Conservation (phyloP, 1,140 invertebrate genomes). For the Meloidogyne chitwoodi region DNA sequence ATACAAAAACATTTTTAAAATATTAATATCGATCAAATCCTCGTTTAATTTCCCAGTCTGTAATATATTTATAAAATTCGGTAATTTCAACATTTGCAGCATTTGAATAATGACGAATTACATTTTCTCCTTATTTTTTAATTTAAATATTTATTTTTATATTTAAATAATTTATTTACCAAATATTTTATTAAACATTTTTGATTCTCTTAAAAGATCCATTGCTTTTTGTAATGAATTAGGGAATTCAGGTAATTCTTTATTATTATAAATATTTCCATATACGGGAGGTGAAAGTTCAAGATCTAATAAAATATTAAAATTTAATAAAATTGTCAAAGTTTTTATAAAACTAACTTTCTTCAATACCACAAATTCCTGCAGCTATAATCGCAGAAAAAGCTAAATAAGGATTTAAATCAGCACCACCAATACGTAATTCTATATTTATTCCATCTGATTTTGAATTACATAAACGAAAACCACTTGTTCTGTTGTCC, state of each 20-base stretch:
- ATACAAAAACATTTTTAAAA: no score
- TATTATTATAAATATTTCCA: background rate
- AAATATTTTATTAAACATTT: slow-evolving; percentile 5
- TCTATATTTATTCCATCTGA: slow-evolving; percentile 4
- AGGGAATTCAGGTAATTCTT: background rate
- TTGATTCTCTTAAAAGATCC: background rate
- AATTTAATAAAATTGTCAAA: background rate
- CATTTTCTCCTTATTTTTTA: background rate
- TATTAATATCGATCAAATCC: slow-evolving; percentile 11
- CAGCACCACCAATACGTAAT: slow-evolving; percentile 13
- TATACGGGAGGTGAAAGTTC: background rate
- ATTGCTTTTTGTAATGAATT: background rate
- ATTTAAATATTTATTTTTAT: background rate
- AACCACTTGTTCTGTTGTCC: slow-evolving; percentile 7
- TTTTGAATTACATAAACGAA: slow-evolving; percentile 5
- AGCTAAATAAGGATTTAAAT: slow-evolving; percentile 15
- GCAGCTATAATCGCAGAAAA: slow-evolving; percentile 14
- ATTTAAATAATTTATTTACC: background rate
- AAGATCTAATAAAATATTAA: slow-evolving; percentile 1
- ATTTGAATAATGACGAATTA: slow-evolving; percentile 2
- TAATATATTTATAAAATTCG: slow-evolving; percentile 10
- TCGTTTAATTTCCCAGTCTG: slow-evolving; percentile 8
- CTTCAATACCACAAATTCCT: slow-evolving; percentile 7
- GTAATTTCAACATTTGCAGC: background rate
- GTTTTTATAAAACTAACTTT: slow-evolving; percentile 2